Evolutionary conservation across 2,113 vertebrate species (phyloP).

Genomic region (Triplophysa dalaica): DNA sequence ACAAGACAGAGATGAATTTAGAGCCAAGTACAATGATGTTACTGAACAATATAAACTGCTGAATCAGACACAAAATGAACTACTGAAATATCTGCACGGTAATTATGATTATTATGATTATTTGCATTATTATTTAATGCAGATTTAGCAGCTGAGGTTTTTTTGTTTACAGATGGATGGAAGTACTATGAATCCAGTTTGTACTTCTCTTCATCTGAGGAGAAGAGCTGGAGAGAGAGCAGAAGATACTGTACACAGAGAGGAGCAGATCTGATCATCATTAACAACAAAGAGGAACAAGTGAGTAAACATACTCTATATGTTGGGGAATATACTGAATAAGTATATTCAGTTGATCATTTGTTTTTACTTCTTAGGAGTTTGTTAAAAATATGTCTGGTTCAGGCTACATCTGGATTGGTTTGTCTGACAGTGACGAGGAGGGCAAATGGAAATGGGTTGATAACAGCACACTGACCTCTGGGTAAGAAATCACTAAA

Average conservation of each 20-base stretch:
- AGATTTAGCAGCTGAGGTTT: neutral
- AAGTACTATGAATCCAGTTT: neutral
- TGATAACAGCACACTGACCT: neutral
- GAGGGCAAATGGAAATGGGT: conserved; percentile 6
- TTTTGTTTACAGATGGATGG: neutral
- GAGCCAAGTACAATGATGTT: neutral
- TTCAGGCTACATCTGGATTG: neutral
- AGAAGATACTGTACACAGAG: neutral
- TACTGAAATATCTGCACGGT: neutral
- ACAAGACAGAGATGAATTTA: neutral
- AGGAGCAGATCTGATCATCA: conserved; percentile 22
- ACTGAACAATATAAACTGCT: neutral
- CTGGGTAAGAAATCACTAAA: neutral
- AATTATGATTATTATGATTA: neutral
- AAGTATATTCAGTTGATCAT: neutral
- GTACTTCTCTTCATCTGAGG: neutral
- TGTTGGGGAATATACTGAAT: neutral
- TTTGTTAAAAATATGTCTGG: neutral
- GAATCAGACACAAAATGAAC: neutral
- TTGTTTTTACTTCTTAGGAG: neutral
- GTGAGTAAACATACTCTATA: neutral
- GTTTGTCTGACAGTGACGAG: neutral
- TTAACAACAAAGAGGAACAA: conserved; percentile 15
- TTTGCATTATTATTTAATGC: no score
- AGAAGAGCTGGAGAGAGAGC: neutral